phyloP scores from a whole-genome alignment of 2,888 invertebrate species.

The Cephus sareptanus region DNA sequence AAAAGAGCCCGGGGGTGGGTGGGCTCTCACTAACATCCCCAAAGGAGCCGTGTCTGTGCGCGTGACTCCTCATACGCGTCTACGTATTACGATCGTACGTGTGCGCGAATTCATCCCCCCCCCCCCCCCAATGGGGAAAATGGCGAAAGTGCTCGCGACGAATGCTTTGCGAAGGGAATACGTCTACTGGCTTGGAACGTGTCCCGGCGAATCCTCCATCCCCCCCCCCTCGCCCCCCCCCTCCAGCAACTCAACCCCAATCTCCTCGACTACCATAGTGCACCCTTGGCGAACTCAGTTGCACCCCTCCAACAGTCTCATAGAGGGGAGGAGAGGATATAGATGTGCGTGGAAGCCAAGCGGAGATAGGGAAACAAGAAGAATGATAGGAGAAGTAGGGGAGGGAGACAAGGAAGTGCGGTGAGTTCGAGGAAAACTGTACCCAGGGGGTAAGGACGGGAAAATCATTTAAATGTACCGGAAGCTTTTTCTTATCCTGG shows the following conservation, averaged over 20 bases:
- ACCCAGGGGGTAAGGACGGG: neutral
- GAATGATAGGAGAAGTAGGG: neutral
- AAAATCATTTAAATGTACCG: neutral
- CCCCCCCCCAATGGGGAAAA: neutral
- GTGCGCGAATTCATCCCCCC: neutral
- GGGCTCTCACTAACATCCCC: neutral
- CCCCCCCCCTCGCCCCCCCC: neutral
- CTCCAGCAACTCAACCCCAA: neutral
- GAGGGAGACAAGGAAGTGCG: neutral
- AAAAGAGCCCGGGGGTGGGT: neutral
- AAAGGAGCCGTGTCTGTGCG: neutral
- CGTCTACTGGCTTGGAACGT: neutral
- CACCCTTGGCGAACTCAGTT: neutral
- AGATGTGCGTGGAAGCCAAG: neutral
- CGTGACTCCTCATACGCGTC: neutral
- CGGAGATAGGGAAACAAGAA: neutral
- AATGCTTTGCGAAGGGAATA: slow-evolving; percentile 2
- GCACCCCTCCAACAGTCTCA: neutral
- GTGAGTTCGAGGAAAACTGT: neutral
- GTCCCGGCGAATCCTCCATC: neutral
- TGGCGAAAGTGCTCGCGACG: neutral
- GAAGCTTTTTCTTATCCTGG: neutral
- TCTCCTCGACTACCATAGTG: neutral
- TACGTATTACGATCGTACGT: neutral
- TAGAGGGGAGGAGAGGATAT: neutral